Evolutionary conservation across 2,888 invertebrate genomes (phyloP), one percentile per base, ranked within the genome.

Genomic region (Drosophila histrio): DNA sequence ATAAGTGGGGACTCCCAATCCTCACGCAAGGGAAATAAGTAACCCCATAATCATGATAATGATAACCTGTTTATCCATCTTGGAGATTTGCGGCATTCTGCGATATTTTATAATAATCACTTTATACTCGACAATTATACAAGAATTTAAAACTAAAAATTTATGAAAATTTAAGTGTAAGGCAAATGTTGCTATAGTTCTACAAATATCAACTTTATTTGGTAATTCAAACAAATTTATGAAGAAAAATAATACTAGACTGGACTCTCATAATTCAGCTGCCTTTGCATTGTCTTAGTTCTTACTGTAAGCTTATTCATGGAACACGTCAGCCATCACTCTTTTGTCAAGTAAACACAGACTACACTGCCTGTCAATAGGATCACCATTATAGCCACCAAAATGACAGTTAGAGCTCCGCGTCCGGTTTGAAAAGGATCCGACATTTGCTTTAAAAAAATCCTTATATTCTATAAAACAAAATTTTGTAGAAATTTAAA

Each of bases 131-230:
- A 26, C 44, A 28, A 28, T n/a, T n/a, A 19, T 17, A 19, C 17
- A 7, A 7, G 7, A 50, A 19, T 38, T 38, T 28, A 5, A 28
- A 19, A 13, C 28, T 15, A 47, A 22, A 34, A 49, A 49, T 32
- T 22, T 2, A 24, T 11, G 0, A 21, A 28, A 32, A 49, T 28
- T 8, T 47, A 28, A 52, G 13, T 26, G 19, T 19, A 38, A 13
- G 28, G 50, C 50, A 52, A 52, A 52, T 38, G 19, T 19, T 38
- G 21, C 50, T 52, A 26, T 26, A 24, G 32, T 36, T 9, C 9
- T 17, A 38, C 17, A 5, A 19, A 19, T 17, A 17, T 36, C n/a
- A 11, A 11, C 11, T 11, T 11, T 15, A 21, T 15, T 24, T 41
- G 13, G 13, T 13, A 7, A 24, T 24, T 13, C 13, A 2, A 41